Base-by-base conservation (phyloP, 2,888 invertebrate species). In the Gasteruption jaculator region DNA sequence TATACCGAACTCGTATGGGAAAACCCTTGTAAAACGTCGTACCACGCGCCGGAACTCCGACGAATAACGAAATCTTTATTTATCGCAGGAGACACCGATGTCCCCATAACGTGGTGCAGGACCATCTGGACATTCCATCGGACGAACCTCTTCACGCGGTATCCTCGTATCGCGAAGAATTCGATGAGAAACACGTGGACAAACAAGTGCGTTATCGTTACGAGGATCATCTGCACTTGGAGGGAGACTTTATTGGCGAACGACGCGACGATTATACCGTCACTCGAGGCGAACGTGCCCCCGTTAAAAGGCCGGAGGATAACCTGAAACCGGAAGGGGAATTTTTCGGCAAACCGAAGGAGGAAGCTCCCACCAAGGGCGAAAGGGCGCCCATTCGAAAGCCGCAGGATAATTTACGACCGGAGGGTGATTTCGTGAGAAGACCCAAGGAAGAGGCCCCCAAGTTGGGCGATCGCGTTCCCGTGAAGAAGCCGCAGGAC, bases 31-130 rank as follows among this genome's bases (percentile, higher is more conserved):
- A n/a, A n/a, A n/a, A n/a, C n/a, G n/a, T n/a, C n/a, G n/a, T n/a
- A 27, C 5, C 6, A 12, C 19, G 29, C 26, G 7, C 31, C 25
- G 15, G 26, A 20, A 14, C 14, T 14, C n/a, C 16, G 21, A 18
- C 29, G 25, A 19, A 22, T 19, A 26, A 40, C 25, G 8, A 25
- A 20, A 14, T 32, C 33, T 4, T 36, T 11, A 19, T 18, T 19
- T 36, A 14, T 36, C 14, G 8, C 72, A 91, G 91, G 68, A 86
- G 86, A 56, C 91, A 91, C 74, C 82, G 85, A 61, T 91, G 91
- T 73, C 81, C 86, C 54, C 89, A 88, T 73, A 80, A 79, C 62
- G 54, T 61, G 2, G 60, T 62, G 7, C 58, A 65, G 39, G 70
- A 71, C 21, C 63, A 66, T 35, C 43, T 68, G 11, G 66, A 70